These are phyloP conservation scores for Sebastes aleutianus DNA, from an alignment of 2,797 vertebrate species.

Conservation along the genomic window DNA sequence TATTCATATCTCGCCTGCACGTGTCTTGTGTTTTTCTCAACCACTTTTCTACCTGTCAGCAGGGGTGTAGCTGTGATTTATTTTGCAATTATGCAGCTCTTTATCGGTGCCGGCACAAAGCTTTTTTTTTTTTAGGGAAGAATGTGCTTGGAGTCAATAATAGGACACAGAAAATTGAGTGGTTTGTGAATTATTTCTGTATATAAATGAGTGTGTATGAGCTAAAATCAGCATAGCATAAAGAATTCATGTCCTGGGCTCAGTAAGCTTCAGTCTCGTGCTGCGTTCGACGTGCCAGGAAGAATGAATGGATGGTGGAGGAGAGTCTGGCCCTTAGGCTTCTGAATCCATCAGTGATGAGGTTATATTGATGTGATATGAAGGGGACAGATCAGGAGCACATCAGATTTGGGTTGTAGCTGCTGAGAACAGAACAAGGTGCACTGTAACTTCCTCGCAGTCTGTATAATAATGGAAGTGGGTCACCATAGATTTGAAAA, in stretches of 20 bases:
- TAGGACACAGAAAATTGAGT: background rate
- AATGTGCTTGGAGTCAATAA: background rate
- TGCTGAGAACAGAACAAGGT: conserved; percentile 24
- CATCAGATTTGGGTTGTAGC: conserved; percentile 38
- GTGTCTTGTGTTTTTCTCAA: background rate
- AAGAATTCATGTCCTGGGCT: conserved; percentile 26
- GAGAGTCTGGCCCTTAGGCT: conserved; percentile 20
- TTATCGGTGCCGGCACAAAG: background rate
- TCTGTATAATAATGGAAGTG: conserved; percentile 59
- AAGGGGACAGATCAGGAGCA: conserved; percentile 27
- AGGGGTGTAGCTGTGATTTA: conserved; percentile 15
- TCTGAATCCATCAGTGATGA: conserved; percentile 33
- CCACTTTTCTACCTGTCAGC: conserved; percentile 2
- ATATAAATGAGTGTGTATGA: background rate
- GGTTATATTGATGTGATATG: conserved; percentile 41
- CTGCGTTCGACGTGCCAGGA: conserved; percentile 28
- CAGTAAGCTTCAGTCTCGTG: conserved; percentile 19
- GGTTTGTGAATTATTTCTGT: background rate
- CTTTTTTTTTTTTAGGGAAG: background rate
- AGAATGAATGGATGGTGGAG: conserved; percentile 35
- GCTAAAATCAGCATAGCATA: conserved; percentile 23
- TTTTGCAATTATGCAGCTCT: conserved; percentile 27
- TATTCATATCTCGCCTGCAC: background rate
- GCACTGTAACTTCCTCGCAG: conserved; percentile 27
- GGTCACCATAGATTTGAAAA: conserved; percentile 57